phyloP scores from a whole-genome alignment of 2,888 invertebrate species.

The Scaptomyza caliginosa region DNA sequence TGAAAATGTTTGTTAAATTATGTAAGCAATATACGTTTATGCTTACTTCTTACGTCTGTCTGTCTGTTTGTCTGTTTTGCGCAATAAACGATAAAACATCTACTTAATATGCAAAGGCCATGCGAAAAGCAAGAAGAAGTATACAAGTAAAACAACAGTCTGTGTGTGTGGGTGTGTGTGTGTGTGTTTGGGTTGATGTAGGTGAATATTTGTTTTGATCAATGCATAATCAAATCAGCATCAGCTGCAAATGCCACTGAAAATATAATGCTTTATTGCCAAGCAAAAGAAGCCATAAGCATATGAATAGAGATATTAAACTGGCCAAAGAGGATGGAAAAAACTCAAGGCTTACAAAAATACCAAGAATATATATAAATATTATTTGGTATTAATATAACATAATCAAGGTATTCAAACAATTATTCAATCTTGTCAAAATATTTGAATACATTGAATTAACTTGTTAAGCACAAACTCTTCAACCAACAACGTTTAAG shows the following conservation, averaged over 20 bases:
- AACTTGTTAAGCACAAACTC: neutral
- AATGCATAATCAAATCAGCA: conserved; percentile 60
- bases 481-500: neutral
- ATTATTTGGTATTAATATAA: too few relatives aligned
- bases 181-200: neutral
- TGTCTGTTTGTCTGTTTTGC: conserved; percentile 12
- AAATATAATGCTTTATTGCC: conserved; percentile 20
- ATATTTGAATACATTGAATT: too few relatives aligned
- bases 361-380: too few relatives aligned
- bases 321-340: too few relatives aligned
- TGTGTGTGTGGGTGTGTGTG: conserved; percentile 14
- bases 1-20: conserved; percentile 68
- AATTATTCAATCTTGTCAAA: too few relatives aligned
- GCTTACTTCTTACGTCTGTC: conserved; percentile 18
- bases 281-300: neutral
- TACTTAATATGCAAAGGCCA: conserved; percentile 67
- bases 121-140: conserved; percentile 31
- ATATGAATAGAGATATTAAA: neutral
- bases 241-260: conserved; percentile 49
- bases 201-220: conserved; percentile 28
- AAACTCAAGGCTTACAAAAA: neutral
- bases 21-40: conserved; percentile 65
- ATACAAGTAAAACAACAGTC: conserved; percentile 21
- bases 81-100: conserved; percentile 66
- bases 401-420: too few relatives aligned